phyloP scores from a whole-genome alignment of 2,113 vertebrate genomes.

The Falco punctatus region DNA sequence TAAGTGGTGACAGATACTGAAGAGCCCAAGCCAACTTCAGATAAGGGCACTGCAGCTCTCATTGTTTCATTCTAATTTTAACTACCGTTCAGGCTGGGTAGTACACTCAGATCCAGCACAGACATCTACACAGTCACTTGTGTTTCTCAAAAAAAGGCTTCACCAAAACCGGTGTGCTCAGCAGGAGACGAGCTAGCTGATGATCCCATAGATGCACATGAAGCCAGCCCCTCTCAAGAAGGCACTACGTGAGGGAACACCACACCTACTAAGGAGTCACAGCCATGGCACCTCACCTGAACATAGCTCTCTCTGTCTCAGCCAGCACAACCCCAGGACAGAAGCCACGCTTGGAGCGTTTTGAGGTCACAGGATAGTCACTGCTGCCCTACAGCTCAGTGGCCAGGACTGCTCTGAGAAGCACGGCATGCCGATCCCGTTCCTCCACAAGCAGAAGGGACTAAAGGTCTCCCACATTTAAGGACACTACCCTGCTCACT shows the following conservation, averaged over 20 bases:
- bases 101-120: background rate
- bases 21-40: background rate
- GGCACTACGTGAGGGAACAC: background rate
- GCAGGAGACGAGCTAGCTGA: background rate
- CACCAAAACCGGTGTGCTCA: background rate
- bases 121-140: background rate
- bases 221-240: background rate
- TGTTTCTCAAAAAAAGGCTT: background rate
- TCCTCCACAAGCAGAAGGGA: background rate
- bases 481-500: background rate
- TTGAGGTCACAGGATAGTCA: background rate
- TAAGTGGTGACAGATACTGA: background rate
- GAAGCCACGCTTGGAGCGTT: background rate
- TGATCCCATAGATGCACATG: background rate
- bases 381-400: background rate
- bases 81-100: background rate
- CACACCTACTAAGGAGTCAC: background rate
- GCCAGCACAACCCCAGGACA: background rate
- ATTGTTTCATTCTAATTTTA: background rate
- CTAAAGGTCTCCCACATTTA: background rate
- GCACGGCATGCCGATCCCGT: too few relatives aligned
- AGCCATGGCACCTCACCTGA: background rate
- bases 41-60: background rate
- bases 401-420: background rate
- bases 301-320: accelerated